phyloP scores from a whole-genome alignment of 2,888 invertebrate species.

The Lycophotia porphyrea region DNA sequence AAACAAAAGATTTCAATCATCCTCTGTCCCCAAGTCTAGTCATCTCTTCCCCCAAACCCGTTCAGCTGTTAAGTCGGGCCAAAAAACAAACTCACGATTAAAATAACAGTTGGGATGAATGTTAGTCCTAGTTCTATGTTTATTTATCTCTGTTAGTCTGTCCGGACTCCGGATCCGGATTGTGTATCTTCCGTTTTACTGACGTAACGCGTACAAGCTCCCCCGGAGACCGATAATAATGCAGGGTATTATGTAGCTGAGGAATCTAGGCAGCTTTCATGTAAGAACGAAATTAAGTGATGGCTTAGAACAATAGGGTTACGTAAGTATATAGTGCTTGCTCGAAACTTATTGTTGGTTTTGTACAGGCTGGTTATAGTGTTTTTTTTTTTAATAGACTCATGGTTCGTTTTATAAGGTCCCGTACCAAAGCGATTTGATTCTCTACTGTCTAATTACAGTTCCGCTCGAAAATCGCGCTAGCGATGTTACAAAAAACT shows the following conservation, averaged over 20 bases:
- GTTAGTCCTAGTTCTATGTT: not conserved
- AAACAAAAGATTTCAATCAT: not conserved
- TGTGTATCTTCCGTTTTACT: conserved; percentile 18
- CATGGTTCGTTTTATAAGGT: not conserved
- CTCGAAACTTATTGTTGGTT: not conserved
- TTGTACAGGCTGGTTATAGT: not conserved
- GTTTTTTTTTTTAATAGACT: not conserved
- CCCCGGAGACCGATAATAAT: conserved; percentile 38
- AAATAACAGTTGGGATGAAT: not conserved
- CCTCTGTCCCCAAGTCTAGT: not conserved
- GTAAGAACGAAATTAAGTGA: conserved; percentile 13
- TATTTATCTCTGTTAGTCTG: conserved; percentile 16
- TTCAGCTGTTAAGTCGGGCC: not conserved
- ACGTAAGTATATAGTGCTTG: no score
- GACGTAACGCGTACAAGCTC: conserved; percentile 27
- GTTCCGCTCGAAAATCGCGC: not conserved
- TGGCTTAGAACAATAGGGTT: conserved; percentile 4
- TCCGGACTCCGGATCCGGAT: not conserved
- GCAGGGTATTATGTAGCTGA: conserved; percentile 42
- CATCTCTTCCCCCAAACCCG: not conserved
- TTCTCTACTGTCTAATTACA: not conserved
- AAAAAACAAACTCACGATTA: not conserved
- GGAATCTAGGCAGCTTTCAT: conserved; percentile 15
- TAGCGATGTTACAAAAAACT: not conserved
- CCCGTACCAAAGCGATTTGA: not conserved